These are phyloP conservation scores for Drosophila hamatofila DNA, from an alignment of 2,888 invertebrate genomes.

Conservation along the genomic window DNA sequence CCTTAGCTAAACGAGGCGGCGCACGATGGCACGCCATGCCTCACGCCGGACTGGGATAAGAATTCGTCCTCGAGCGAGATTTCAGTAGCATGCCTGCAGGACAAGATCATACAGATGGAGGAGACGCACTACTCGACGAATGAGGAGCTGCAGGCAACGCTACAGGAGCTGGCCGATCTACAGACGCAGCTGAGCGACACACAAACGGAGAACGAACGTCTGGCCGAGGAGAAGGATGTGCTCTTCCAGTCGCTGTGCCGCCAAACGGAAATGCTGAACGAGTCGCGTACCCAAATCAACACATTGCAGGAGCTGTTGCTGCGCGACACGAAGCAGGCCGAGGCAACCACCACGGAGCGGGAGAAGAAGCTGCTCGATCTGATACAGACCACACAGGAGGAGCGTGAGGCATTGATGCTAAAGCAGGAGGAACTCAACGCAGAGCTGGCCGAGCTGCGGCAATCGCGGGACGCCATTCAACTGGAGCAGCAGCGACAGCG, in stretches of 20 bases:
- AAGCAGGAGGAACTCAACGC: constrained; percentile 92
- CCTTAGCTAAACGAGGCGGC: constrained; percentile 57
- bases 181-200: constrained; percentile 94
- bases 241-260: constrained; percentile 95
- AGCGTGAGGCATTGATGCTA: constrained; percentile 89
- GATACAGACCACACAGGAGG: constrained; percentile 93
- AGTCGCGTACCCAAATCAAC: constrained; percentile 92
- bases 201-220: constrained; percentile 94
- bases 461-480: constrained; percentile 87
- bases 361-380: constrained; percentile 94
- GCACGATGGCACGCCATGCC: constrained; percentile 88
- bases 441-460: constrained; percentile 89
- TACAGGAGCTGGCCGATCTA: constrained; percentile 95
- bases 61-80: constrained; percentile 96
- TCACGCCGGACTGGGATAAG: constrained; percentile 96
- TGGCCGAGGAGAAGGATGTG: constrained; percentile 95
- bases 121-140: constrained; percentile 90
- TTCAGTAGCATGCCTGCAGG: constrained; percentile 96
- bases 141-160: constrained; percentile 96
- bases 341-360: constrained; percentile 89
- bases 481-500: constrained; percentile 89
- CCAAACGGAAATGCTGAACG: constrained; percentile 96
- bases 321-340: constrained; percentile 88
- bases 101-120: constrained; percentile 90
- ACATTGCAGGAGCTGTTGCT: constrained; percentile 92